phyloP scores from a whole-genome alignment of 2,888 invertebrate species.

The Formica aserva region DNA sequence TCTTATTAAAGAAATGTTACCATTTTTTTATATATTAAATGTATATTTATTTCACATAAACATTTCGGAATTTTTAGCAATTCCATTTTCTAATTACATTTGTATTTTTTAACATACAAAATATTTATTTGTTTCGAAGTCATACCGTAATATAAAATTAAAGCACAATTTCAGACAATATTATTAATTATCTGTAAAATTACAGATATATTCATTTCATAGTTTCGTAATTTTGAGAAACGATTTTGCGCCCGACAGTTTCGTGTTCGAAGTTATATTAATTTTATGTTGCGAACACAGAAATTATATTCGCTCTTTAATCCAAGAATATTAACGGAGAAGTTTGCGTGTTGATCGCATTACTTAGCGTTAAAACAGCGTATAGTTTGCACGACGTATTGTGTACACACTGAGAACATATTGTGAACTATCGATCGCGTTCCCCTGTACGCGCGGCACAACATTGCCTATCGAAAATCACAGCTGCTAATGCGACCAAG shows the following conservation, averaged over 20 bases:
- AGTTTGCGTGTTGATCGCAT: background rate
- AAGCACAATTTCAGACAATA: background rate
- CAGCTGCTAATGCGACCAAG: constrained; percentile 69
- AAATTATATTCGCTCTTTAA: constrained; percentile 15
- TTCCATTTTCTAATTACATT: constrained; percentile 12
- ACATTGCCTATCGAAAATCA: constrained; percentile 56
- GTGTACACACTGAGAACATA: background rate
- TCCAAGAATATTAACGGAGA: background rate
- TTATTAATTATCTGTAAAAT: constrained; percentile 21
- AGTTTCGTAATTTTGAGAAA: background rate
- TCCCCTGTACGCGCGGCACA: background rate
- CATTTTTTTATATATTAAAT: background rate
- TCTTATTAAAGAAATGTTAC: background rate
- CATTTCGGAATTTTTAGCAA: background rate
- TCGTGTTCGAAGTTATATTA: background rate
- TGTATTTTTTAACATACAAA: background rate
- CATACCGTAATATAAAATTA: background rate
- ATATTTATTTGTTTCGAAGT: background rate
- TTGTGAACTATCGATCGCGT: constrained; percentile 31
- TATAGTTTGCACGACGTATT: constrained; percentile 18
- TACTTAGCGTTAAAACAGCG: constrained; percentile 9
- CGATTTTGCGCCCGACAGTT: background rate
- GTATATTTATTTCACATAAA: background rate
- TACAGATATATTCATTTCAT: constrained; percentile 7
- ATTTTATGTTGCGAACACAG: background rate